Conservation (phyloP, 37 sponge, comb jelly and placozoan species). For the Axinella damicornis region DNA sequence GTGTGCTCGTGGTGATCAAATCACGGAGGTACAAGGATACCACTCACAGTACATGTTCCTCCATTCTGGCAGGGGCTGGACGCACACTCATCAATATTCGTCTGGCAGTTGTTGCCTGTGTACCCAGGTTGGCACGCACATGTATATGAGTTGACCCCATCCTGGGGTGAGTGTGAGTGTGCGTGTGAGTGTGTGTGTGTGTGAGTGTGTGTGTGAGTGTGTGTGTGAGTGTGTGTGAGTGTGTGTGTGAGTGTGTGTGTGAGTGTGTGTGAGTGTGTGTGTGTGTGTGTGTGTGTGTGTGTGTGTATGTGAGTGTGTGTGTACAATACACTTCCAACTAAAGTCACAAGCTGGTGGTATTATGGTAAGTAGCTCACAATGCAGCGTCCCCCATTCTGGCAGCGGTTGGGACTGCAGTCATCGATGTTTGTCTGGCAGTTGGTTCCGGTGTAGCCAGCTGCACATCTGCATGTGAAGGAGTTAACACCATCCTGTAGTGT, state of each 20-base stretch:
- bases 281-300: too few relatives aligned
- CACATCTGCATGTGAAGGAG: conserved; percentile 40
- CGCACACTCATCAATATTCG: not conserved
- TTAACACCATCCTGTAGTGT: conserved; percentile 29
- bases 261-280: too few relatives aligned
- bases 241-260: too few relatives aligned
- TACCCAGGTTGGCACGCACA: not conserved
- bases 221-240: too few relatives aligned
- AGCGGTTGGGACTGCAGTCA: conserved; percentile 37
- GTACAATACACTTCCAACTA: too few relatives aligned
- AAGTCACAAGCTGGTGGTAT: too few relatives aligned
- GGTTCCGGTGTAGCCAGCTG: conserved; percentile 38
- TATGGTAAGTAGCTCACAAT: conserved; percentile 4
- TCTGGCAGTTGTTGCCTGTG: conserved; percentile 1
- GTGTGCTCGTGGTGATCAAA: too few relatives aligned
- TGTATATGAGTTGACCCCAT: conserved; percentile 20
- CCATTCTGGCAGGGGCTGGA: conserved; percentile 1
- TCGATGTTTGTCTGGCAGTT: conserved; percentile 34
- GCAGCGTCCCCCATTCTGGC: conserved; percentile 27
- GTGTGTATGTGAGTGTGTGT: too few relatives aligned
- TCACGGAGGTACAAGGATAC: not conserved
- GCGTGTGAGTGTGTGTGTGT: not conserved
- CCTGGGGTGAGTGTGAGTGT: not conserved
- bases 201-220: too few relatives aligned
- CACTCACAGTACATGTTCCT: conserved; percentile 11